Evolutionary conservation across 53 echinoderm and acorn worm genomes (phyloP).

Genomic region (Astropecten irregularis): DNA sequence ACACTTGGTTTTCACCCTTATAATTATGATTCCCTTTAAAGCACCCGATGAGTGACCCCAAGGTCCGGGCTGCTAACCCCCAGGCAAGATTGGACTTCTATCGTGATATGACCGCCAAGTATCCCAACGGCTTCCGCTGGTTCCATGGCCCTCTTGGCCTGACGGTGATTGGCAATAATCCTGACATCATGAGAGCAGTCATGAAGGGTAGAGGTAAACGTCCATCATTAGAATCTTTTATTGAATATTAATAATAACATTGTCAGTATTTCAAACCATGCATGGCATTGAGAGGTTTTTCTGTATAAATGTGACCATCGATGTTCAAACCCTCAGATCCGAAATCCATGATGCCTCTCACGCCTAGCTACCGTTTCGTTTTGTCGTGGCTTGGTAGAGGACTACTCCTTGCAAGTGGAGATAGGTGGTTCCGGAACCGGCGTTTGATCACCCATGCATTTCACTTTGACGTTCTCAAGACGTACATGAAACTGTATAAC

Average conservation of each 20-base stretch:
- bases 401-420: conserved; percentile 35
- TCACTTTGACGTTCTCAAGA: conserved; percentile 58
- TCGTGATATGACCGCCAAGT: background rate
- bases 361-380: conserved; percentile 25
- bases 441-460: conserved; percentile 49
- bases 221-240: background rate
- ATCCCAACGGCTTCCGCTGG: background rate
- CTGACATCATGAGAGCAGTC: conserved; percentile 28
- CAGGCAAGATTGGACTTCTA: conserved; percentile 6
- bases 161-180: conserved; percentile 16
- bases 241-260: too few species aligned
- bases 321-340: background rate
- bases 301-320: too few species aligned
- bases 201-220: conserved; percentile 26
- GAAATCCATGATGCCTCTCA: background rate
- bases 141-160: background rate
- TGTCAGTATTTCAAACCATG: too few species aligned
- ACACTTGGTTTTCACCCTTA: too few species aligned
- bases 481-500: conserved; percentile 31
- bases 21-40: too few species aligned
- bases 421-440: conserved; percentile 52
- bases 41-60: conserved; percentile 2
- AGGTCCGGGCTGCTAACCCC: conserved; percentile 1
- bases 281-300: too few species aligned
- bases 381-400: conserved; percentile 45